A percentile compares a stretch with the other conserved stretches of the same genome.
Conservation (phyloP, 2,888 invertebrate genomes). For the Dicranocentrus wangi region DNA sequence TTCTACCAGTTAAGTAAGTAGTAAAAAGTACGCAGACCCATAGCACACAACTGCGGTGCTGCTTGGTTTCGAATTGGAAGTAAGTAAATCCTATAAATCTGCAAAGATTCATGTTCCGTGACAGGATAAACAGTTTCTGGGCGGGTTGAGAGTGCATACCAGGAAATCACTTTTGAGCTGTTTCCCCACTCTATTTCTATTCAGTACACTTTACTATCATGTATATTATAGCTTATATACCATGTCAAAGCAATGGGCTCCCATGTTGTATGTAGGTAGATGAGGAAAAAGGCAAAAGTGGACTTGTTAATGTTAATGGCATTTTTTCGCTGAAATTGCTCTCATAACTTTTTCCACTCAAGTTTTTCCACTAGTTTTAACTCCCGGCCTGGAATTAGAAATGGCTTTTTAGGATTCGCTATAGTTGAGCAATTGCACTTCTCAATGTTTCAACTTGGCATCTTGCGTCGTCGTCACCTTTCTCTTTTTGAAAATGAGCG, state of each 20-base stretch:
- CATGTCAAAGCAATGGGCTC: too few species aligned
- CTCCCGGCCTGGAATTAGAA: conserved; percentile 8
- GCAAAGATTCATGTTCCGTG: conserved; percentile 63
- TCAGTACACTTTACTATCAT: not conserved
- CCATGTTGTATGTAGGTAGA: not conserved
- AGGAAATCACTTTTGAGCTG: conserved; percentile 49
- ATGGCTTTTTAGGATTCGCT: conserved; percentile 12
- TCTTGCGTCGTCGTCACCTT: conserved; percentile 18
- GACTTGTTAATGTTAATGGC: conserved; percentile 57
- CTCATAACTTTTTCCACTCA: conserved; percentile 30
- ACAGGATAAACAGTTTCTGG: conserved; percentile 64
- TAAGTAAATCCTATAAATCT: conserved; percentile 37
- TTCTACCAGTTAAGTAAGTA: too few species aligned
- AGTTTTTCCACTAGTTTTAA: not conserved
- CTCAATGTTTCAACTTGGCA: not conserved
- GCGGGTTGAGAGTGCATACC: conserved; percentile 60
- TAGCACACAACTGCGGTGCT: too few species aligned
- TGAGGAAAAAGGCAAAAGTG: conserved; percentile 40
- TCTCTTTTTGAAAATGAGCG: conserved; percentile 39
- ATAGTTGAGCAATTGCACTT: not conserved
- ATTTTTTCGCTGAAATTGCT: conserved; percentile 49
- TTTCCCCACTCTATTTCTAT: conserved; percentile 7
- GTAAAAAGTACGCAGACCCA: too few species aligned
- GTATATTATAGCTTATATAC: not conserved
- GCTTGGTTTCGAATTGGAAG: too few species aligned